Conservation (phyloP, 2,113 vertebrate genomes). For the Trinectes maculatus region DNA sequence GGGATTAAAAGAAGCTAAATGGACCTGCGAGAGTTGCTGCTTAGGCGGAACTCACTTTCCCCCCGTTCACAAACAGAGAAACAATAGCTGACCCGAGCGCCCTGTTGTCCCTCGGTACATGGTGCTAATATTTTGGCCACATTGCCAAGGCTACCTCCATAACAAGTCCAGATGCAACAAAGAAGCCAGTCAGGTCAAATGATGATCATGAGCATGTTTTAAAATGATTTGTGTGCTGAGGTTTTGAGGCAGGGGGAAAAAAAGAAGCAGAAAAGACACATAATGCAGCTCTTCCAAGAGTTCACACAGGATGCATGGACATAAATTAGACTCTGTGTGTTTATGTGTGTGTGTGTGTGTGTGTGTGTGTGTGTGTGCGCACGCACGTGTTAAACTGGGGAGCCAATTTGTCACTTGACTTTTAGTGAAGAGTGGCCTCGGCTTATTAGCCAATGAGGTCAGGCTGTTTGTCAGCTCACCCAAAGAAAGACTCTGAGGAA, state of each 20-base stretch:
- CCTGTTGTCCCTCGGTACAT: not conserved
- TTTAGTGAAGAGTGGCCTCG: conserved; percentile 33
- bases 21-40: not conserved
- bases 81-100: conserved; percentile 1
- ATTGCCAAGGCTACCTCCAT: conserved; percentile 28
- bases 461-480: conserved; percentile 55
- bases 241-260: not conserved
- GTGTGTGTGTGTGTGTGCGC: conserved; percentile 19
- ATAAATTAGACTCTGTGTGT: conserved; percentile 35
- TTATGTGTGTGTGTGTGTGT: conserved; percentile 20
- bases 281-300: conserved; percentile 25
- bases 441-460: conserved; percentile 44
- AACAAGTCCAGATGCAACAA: conserved; percentile 38
- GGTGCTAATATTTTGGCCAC: conserved; percentile 28
- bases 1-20: not conserved
- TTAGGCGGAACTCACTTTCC: not conserved
- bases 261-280: conserved; percentile 1
- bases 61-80: not conserved
- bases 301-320: conserved; percentile 36
- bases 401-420: conserved; percentile 58
- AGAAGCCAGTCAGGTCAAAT: conserved; percentile 50
- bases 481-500: conserved; percentile 46
- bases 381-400: conserved; percentile 21
- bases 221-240: conserved; percentile 23
- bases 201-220: conserved; percentile 48